phyloP scores from a whole-genome alignment of 2,797 vertebrate species.

The Chiloscyllium punctatum region DNA sequence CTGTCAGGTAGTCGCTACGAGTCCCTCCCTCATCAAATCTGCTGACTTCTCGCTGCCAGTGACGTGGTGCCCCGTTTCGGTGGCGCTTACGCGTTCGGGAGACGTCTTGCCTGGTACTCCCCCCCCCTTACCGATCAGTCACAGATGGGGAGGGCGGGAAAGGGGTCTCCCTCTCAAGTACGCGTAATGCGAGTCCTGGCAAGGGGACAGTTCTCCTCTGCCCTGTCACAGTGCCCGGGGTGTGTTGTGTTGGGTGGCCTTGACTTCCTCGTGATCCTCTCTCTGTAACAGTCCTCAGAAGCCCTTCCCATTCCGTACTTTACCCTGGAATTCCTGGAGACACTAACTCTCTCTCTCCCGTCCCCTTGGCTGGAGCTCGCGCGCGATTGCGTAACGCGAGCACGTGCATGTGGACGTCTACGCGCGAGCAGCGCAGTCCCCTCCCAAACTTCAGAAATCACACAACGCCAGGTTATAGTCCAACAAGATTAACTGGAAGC shows the following conservation, averaged over 20 bases:
- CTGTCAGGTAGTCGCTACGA: background rate
- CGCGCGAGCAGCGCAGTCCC: background rate
- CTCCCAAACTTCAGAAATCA: too few species aligned
- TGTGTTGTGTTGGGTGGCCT: background rate
- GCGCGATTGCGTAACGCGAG: background rate
- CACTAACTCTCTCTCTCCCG: background rate
- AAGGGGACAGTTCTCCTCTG: background rate
- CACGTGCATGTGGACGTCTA: background rate
- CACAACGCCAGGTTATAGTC: too few species aligned
- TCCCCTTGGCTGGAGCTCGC: background rate
- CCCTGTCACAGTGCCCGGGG: background rate
- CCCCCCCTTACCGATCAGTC: constrained; percentile 50
- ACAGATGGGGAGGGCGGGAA: too few species aligned
- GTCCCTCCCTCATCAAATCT: background rate
- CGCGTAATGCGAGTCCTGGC: background rate
- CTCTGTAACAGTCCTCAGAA: too few species aligned
- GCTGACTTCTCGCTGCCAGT: background rate
- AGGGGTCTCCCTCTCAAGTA: too few species aligned
- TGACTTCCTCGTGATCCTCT: background rate
- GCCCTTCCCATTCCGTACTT: background rate
- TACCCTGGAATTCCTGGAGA: background rate
- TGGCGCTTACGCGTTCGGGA: constrained; percentile 42
- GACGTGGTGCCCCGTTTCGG: background rate
- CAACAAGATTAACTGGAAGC: too few species aligned
- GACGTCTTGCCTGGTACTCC: constrained; percentile 46